Base-by-base conservation (phyloP, 2,113 vertebrate species). In the Psilopogon haemacephalus region DNA sequence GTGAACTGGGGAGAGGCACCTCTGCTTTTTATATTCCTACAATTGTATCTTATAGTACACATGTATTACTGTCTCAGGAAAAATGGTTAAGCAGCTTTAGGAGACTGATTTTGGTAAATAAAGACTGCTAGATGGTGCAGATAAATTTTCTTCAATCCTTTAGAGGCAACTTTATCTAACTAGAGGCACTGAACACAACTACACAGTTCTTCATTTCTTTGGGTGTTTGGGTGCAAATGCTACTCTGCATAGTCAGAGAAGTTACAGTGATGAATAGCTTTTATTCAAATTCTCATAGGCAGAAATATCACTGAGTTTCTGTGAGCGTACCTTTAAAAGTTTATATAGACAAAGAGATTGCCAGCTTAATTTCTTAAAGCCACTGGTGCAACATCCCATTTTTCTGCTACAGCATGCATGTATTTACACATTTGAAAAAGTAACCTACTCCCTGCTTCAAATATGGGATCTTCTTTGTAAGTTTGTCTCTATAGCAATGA, bases 331-430 rank as follows among this genome's bases (percentile, higher is more conserved):
- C 0, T 0, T 20, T 27, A 52, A 16, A 71, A 8, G 4, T 63
- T 88, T 54, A 27, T 11, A 23, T 46, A 35, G 80, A 62, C 35
- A 37, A 28, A 73, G 24, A 73, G 8, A 6, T 17, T 56, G 35
- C 7, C 8, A 42, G n/a, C 56, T 38, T 76, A 24, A 48, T 76
- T 63, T 65, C 26, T 70, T 88, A 63, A 88, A 54, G 38, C 8
- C 1, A 0, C 20, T 63, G 20, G 2, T 73, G 27, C 5, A 44
- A 65, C 10, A 27, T 69, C 32, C 14, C 7, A 2, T 30, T 63
- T 9, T 50, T 73, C 28, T 78, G 52, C 37, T 65, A 6, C 18
- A 32, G 62, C 37, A 37, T 5, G 3, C 5, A 4, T 17, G 3
- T 20, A 44, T 44, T 42, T 20, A 5, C 21, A 70, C 7, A 24